Base-by-base conservation (phyloP, 2,888 invertebrate genomes). In the Julus scandinavius region DNA sequence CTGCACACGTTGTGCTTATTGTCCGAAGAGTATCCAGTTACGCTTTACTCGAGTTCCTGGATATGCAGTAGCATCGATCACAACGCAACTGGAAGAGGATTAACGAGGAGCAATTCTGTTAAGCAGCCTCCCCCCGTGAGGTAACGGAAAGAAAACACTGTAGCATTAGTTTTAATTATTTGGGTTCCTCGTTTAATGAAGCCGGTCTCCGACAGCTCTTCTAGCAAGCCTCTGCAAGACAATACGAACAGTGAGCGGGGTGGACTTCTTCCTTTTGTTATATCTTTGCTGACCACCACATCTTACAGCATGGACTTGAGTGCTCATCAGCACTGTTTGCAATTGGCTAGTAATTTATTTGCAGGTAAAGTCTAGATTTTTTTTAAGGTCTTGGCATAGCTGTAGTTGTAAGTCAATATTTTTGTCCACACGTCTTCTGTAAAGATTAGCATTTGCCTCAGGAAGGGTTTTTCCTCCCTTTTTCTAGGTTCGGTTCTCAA, bases 31-130 rank as follows among this genome's bases (percentile, higher is more conserved):
- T 97, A 95, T 92, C 93, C 95, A 0, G 95, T 96, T 2, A 95
- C 95, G 90, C 92, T 94, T 38, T 95, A 96, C 91, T 92, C 93
- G 11, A 93, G 93, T 38, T 94, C 96, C 0, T 97, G 96, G 95
- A 93, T 94, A 89, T 95, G 94, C 91, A 15, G 40, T 38, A 87
- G 38, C n/a, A 17, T 15, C 84, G 85, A 40, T n/a, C 29, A 40
- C 38, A 86, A 40, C 49, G 5, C 41, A 11, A 9, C 20, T 17
- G 45, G 15, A 11, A 86, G 49, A 45, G 45, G 15, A 40, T 40
- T 86, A 45, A 86, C 11, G 11, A 86, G 45, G 20, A 20, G 41
- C 45, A 41, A 20, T 20, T 86, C 45, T 13, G 38, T 45, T 38
- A 83, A 40, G 83, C 41, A 83, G 54, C 17, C 54, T 17, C 54